Evolutionary conservation across 1,140 invertebrate species (phyloP).

Genomic region (Ceratina australensis): DNA sequence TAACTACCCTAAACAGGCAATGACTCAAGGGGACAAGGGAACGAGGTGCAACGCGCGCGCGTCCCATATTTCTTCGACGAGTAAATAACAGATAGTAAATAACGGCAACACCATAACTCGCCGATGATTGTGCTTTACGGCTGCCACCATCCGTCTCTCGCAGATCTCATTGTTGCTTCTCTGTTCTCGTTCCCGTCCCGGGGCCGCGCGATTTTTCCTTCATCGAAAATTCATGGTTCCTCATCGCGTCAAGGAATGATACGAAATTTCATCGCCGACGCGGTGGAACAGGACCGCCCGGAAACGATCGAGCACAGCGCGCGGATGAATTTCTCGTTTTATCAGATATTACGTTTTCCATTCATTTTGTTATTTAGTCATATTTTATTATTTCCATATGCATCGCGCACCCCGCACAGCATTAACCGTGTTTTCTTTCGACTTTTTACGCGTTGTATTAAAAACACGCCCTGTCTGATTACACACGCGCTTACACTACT

Average conservation of each 20-base stretch:
- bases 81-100: conserved; percentile 1
- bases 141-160: conserved; percentile 9
- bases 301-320: no score
- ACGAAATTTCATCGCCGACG: background rate
- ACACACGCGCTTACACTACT: background rate
- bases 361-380: no score
- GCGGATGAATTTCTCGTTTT: no score
- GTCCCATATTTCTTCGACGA: background rate
- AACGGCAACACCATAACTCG: background rate
- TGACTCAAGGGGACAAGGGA: background rate
- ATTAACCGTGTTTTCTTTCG: background rate
- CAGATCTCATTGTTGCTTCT: background rate
- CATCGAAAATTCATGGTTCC: conserved; percentile 1
- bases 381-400: no score
- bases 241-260: background rate
- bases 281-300: no score
- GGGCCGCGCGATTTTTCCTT: background rate
- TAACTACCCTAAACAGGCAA: background rate
- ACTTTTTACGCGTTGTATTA: background rate
- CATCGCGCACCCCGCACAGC: background rate
- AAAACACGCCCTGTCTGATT: background rate
- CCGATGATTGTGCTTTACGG: conserved; percentile 18
- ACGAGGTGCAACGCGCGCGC: background rate
- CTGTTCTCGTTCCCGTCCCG: background rate
- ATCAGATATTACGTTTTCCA: no score